Base-by-base conservation (phyloP, 1,140 invertebrate species). In the Drosophila prosaltans region DNA sequence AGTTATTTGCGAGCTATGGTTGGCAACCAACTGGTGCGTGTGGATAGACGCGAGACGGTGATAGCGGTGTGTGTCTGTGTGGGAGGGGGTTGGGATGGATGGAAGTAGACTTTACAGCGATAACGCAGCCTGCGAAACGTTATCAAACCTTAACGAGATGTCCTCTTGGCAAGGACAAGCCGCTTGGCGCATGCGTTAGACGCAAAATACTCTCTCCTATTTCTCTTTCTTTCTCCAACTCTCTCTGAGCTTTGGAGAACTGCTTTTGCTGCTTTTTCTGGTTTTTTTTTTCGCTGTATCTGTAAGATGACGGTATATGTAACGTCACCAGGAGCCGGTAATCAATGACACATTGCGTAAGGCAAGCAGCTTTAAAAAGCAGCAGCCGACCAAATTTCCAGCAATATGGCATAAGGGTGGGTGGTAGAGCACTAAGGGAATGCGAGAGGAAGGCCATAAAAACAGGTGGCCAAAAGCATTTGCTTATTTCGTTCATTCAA, bases 161-260 rank as follows among this genome's bases (percentile, higher is more conserved):
- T 85, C 45, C 81, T 85, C 81, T 74, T 81, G 60, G 21, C 81
- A 84, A 84, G 81, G 81, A 84, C 81, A 83, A 59, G 51, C 7
- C 11, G 2, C 8, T 54, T 6, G 39, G 69, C 81, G 81, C 81
- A 80, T 71, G 73, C 77, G 73, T 65, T 40, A 24, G 21, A 6
- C 11, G 26, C 62, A 48, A 9, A 67, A 79, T 71, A 59, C 65
- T 43, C 41, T 72, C 16, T 57, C 43, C 43, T 61, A 54, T 62
- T 63, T 65, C 59, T 36, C 65, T 62, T 41, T 74, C 32, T 74
- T 36, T 36, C 32, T 36, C 32, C 6, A 36, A 7, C 41, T 48
- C 45, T 48, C 45, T 48, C 45, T 24, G 8, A 48, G 45, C 45
- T 51, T 26, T 51, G 21, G 24, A 51, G 21, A 43, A 24, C 61